phyloP scores from a whole-genome alignment of 2,888 invertebrate species.

The Pyrrhia umbra region DNA sequence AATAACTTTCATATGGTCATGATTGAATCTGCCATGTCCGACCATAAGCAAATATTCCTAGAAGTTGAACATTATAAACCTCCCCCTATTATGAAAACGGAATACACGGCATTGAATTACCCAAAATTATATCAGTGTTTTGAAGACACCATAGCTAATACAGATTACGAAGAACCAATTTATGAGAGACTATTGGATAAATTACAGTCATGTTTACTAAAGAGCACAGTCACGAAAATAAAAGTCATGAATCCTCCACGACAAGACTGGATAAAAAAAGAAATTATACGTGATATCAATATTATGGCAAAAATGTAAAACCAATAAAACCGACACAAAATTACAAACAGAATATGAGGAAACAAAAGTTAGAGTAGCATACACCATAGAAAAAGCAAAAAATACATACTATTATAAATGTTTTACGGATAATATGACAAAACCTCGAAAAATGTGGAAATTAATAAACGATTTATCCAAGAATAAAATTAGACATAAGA shows the following conservation, averaged over 20 bases:
- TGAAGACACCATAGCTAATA: background rate
- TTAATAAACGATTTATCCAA: slow-evolving; percentile 6
- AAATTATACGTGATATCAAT: slow-evolving; percentile 7
- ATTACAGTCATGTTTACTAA: background rate
- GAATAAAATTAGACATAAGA: slow-evolving; percentile 3
- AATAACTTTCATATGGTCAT: too few species aligned
- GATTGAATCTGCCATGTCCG: too few species aligned
- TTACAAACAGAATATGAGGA: slow-evolving; percentile 5
- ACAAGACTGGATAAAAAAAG: slow-evolving; percentile 10
- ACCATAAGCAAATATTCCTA: too few species aligned
- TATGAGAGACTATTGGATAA: slow-evolving; percentile 2
- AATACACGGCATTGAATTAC: slow-evolving; percentile 1
- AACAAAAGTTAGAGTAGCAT: slow-evolving; percentile 1
- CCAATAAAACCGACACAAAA: background rate
- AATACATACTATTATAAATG: slow-evolving; percentile 1
- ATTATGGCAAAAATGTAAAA: slow-evolving; percentile 17
- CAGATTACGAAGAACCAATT: background rate
- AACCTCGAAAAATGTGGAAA: slow-evolving; percentile 17
- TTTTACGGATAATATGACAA: slow-evolving; percentile 7
- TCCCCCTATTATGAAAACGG: background rate
- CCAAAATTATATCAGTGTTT: background rate
- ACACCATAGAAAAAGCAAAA: slow-evolving; percentile 11
- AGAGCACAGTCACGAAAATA: background rate
- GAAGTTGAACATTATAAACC: background rate
- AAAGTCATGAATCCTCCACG: background rate